Conservation (phyloP, 2,888 invertebrate species). For the Trissonchulus latispiculum region DNA sequence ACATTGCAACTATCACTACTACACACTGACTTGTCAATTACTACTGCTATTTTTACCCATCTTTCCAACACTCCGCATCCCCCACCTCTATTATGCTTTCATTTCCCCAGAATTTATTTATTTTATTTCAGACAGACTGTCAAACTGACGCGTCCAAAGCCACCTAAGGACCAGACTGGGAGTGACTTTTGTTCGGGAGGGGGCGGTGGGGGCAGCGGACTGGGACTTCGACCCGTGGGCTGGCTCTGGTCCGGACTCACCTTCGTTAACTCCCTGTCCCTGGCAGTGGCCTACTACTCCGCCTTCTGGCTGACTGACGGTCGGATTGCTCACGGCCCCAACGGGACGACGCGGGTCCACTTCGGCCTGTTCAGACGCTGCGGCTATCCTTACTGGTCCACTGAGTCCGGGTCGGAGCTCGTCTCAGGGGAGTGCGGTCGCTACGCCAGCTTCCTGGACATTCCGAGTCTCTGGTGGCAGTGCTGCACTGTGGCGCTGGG, state of each 20-base stretch:
- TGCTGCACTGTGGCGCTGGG: slow-evolving; percentile 57
- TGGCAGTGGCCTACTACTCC: slow-evolving; percentile 57
- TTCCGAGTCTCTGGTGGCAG: slow-evolving; percentile 58
- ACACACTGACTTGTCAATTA: too few species aligned
- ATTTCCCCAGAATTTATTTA: too few species aligned
- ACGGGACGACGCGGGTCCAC: not conserved
- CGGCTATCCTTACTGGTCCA: not conserved
- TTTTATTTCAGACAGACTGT: too few species aligned
- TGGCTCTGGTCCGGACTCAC: slow-evolving; percentile 57
- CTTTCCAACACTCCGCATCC: too few species aligned
- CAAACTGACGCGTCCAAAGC: too few species aligned
- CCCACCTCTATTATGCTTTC: too few species aligned
- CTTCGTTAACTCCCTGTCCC: slow-evolving; percentile 53
- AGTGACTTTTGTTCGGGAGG: too few species aligned
- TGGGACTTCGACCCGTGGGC: slow-evolving; percentile 50
- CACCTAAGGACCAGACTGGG: too few species aligned
- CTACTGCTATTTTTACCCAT: too few species aligned
- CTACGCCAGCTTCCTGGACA: not conserved
- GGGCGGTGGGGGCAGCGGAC: too few species aligned
- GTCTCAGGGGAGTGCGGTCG: not conserved
- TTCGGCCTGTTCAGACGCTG: not conserved
- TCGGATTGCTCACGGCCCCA: not conserved
- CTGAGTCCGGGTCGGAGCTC: not conserved
- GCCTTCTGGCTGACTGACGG: slow-evolving; percentile 53
- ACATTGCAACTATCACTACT: too few species aligned